Conservation (phyloP, 2,797 vertebrate genomes). For the Poecilia gillii region DNA sequence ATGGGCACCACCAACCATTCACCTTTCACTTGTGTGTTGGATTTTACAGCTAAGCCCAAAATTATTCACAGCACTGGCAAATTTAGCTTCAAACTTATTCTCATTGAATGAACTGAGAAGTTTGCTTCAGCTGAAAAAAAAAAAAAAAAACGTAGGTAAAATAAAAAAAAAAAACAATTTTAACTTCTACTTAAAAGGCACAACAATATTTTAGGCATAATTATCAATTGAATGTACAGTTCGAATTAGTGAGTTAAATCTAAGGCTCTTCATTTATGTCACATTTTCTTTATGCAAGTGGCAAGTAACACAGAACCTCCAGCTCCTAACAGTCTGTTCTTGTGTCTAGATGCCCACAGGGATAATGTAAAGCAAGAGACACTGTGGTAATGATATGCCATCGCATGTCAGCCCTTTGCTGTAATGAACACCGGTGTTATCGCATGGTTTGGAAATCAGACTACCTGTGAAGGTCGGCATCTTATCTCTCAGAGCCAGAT, state of each 20-base stretch:
- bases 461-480: constrained; percentile 44
- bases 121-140: background rate
- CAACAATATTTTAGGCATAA: background rate
- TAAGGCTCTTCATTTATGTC: background rate
- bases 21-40: background rate
- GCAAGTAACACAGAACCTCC: background rate
- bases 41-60: background rate
- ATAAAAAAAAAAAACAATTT: background rate
- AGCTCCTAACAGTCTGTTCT: constrained; percentile 6
- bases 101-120: background rate
- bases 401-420: constrained; percentile 33
- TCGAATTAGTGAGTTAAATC: background rate
- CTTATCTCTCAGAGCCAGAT: constrained; percentile 65
- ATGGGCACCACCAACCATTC: background rate
- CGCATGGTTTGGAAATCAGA: constrained; percentile 52
- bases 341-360: constrained; percentile 10
- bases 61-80: background rate
- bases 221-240: background rate
- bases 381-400: constrained; percentile 42
- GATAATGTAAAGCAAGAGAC: constrained; percentile 24
- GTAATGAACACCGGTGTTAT: constrained; percentile 26
- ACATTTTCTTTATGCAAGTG: background rate
- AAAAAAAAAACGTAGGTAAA: background rate
- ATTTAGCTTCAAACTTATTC: background rate
- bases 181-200: background rate